Evolutionary conservation across 2,888 invertebrate genomes (phyloP), one percentile per base, ranked within the genome.

Genomic region (Cheilosia soror): DNA sequence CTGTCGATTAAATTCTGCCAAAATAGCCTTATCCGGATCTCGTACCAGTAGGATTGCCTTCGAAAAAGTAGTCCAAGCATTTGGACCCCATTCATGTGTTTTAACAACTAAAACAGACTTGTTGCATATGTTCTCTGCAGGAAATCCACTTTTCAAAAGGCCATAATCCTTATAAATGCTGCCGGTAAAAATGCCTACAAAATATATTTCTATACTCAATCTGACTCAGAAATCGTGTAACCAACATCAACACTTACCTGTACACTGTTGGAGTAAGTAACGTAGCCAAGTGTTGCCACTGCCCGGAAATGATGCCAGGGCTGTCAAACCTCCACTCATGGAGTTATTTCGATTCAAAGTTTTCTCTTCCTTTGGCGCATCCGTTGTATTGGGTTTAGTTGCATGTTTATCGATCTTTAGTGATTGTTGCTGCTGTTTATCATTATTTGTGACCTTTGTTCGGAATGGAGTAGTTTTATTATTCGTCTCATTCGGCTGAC

Each of bases 201-300:
- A 27, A 25, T 60, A 4, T 37, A 9, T n/a, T 6, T 15, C 0
- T 20, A 20, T 20, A 15, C 15, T 13, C 20, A 49, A 15, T 25
- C 15, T 11, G 25, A 11, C 9, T 29, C 4, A 9, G 6, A 15
- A 5, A 44, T 4, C 4, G 13, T 11, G 15, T 20, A 11, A 20
- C 4, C 15, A 2, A 29, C 13, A 5, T 25, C 7, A n/a, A 9
- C 53, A 9, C 53, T 15, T 89, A 95, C 96, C 96, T 90, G 96
- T 96, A 33, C 94, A 94, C 92, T 96, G 96, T 90, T 96, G 96
- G 57, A 96, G 91, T 51, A 97, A 92, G 90, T 96, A 96, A 75
- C 97, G 92, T 15, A 97, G 92, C 97, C 97, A 97, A 27, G 96
- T 96, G 90, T 97, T 97, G 0, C 96, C 96, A 89, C 96, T 96